Base-by-base conservation (phyloP, 2,797 vertebrate species). In the Channa striata region DNA sequence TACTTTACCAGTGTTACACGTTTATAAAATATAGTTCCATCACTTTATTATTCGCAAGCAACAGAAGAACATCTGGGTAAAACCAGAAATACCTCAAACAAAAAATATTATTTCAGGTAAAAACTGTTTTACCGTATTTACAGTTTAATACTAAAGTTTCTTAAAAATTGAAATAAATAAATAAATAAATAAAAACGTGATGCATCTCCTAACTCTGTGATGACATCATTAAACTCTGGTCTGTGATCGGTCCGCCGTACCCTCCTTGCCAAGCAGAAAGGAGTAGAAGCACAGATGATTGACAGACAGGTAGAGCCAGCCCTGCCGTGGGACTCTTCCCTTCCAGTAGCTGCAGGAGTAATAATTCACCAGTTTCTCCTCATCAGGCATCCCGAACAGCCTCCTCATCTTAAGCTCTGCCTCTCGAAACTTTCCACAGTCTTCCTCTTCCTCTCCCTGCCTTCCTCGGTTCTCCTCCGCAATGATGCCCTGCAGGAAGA, bases 281-380 rank as follows among this genome's bases (percentile, higher is more conserved):
- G 97, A 98, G 89, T 99, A 99, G 93, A 99, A 99, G 83, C 98
- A 99, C 66, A 99, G 93, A 82, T 99, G 98, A 83, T 99, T 99
- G 92, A 99, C 93, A 0, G 95, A 96, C 74, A 99, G 95, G 91
- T 99, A 99, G 20, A 97, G 94, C 98, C 97, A 99, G 39, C 98
- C 98, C 90, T 99, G 98, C 14, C 97, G 93, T 0, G 98, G 98
- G 9, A 99, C 97, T 0, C 96, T 91, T 0, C 98, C 97, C 81
- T 99, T 99, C 98, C 98, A 99, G 81, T 95, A 99, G 89, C 97
- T 99, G 90, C 98, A 99, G 61, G 97, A 98, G 68, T 99, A 99
- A 82, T 99, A 99, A 81, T 99, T 99, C 52, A 99, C 98, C 83
- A 99, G 91, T 83, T 98, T 98, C 91, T 99, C 98, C 47, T 96